These are phyloP conservation scores for Zaprionus lachaisei DNA, from an alignment of 1,140 invertebrate genomes.

Conservation along the genomic window DNA sequence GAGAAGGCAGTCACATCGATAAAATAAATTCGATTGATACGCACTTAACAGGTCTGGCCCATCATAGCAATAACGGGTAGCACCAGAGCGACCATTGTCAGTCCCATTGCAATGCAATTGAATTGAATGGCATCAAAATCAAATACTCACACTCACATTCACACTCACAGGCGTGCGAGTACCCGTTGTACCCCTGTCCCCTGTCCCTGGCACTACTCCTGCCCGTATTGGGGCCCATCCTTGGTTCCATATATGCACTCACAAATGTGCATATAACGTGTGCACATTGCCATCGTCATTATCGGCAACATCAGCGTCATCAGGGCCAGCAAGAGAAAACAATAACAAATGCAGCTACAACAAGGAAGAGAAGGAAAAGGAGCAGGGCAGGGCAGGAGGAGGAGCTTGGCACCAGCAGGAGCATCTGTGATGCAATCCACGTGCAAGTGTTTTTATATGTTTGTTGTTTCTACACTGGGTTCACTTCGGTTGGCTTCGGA, in stretches of 20 bases:
- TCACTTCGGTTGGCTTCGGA: conserved; percentile 32
- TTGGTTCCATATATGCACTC: conserved; percentile 54
- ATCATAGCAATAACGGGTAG: conserved; percentile 3
- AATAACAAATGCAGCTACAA: conserved; percentile 49
- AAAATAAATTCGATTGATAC: conserved; percentile 2
- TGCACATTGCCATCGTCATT: conserved; percentile 79
- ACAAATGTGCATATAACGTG: conserved; percentile 73
- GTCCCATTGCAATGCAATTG: conserved; percentile 39
- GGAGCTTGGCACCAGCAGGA: conserved; percentile 11
- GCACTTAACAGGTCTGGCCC: neutral
- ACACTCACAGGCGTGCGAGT: conserved; percentile 3
- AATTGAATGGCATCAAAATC: conserved; percentile 48
- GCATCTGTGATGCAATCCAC: conserved; percentile 76
- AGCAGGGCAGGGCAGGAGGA: neutral
- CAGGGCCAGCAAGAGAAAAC: conserved; percentile 12
- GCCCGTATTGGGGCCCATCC: neutral
- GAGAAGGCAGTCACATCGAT: neutral
- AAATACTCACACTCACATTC: conserved; percentile 26
- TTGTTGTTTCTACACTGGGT: conserved; percentile 8
- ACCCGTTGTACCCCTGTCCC: conserved; percentile 1
- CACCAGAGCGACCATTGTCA: conserved; percentile 3
- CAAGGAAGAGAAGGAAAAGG: conserved; percentile 1
- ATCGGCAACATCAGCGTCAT: conserved; percentile 71
- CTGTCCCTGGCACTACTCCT: neutral
- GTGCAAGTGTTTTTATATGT: conserved; percentile 69